Percentiles rank a stretch among this genome's conserved stretches.
Evolutionary conservation across 1,140 invertebrate genomes (phyloP).

Genomic region (Apis florea): DNA sequence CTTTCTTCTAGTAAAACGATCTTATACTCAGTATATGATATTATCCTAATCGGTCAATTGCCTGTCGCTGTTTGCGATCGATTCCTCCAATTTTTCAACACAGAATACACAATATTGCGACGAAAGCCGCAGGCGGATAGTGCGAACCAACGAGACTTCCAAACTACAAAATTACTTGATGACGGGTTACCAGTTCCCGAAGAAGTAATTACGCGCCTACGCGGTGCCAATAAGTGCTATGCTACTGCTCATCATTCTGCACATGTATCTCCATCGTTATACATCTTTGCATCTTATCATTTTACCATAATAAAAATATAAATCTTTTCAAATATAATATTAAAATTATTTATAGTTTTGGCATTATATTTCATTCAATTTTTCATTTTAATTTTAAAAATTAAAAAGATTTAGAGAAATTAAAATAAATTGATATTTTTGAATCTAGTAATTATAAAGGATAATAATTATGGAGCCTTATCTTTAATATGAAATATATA

Average conservation of each 20-base stretch:
- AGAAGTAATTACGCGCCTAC: constrained; percentile 67
- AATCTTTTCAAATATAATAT: not conserved
- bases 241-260: constrained; percentile 58
- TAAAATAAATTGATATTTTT: too few relatives aligned
- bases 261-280: constrained; percentile 30
- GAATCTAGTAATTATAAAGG: too few relatives aligned
- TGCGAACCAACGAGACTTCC: constrained; percentile 56
- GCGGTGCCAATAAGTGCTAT: constrained; percentile 62
- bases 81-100: constrained; percentile 12
- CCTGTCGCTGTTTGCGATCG: constrained; percentile 42
- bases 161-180: constrained; percentile 76
- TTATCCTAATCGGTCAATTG: constrained; percentile 21
- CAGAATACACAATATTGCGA: constrained; percentile 32
- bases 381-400: too few relatives aligned
- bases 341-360: not conserved
- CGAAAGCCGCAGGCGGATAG: constrained; percentile 40
- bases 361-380: not conserved
- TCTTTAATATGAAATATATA: too few relatives aligned
- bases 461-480: too few relatives aligned
- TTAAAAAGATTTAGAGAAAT: too few relatives aligned
- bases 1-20: not conserved
- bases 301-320: not conserved
- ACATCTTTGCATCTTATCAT: not conserved
- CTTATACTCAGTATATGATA: not conserved
- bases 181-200: constrained; percentile 61